Evolutionary conservation across 2,797 vertebrate genomes (phyloP).

Genomic region (Onychomys arenicola): DNA sequence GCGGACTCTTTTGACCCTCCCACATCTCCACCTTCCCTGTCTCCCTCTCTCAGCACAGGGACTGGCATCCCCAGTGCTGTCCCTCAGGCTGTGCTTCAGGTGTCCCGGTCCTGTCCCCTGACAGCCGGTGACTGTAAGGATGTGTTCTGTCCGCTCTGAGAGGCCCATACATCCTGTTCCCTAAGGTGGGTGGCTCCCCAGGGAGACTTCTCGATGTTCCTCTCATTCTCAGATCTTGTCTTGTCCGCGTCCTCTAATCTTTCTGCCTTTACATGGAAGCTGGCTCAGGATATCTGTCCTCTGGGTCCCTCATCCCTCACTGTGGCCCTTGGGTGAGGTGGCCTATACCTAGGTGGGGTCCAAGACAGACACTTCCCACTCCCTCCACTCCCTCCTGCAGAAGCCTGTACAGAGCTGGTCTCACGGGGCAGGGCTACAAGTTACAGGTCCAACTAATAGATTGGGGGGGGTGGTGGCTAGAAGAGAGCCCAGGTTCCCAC

Average conservation of each 20-base stretch:
- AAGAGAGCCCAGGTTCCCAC: neutral
- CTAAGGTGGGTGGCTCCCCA: neutral
- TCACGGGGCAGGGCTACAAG: neutral
- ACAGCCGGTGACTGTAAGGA: neutral
- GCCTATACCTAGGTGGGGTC: neutral
- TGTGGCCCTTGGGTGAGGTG: neutral
- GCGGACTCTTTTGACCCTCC: neutral
- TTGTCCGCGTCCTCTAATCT: neutral
- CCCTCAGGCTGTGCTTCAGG: neutral
- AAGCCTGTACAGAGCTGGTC: neutral
- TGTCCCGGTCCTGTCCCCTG: neutral
- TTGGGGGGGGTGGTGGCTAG: neutral
- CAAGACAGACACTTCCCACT: too few relatives aligned
- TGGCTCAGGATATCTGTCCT: rapidly evolving
- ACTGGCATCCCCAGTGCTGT: neutral
- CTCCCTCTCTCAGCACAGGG: neutral
- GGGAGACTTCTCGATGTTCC: neutral
- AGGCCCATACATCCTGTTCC: neutral
- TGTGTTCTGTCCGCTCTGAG: neutral
- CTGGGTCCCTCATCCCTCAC: neutral
- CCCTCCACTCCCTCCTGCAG: neutral
- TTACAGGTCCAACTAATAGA: neutral
- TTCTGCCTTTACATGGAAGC: neutral
- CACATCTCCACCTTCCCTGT: neutral
- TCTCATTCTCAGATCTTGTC: rapidly evolving